Evolutionary conservation across 2,888 invertebrate species (phyloP), one percentile per base, ranked within the genome.

Genomic region (Nomada fabriciana): DNA sequence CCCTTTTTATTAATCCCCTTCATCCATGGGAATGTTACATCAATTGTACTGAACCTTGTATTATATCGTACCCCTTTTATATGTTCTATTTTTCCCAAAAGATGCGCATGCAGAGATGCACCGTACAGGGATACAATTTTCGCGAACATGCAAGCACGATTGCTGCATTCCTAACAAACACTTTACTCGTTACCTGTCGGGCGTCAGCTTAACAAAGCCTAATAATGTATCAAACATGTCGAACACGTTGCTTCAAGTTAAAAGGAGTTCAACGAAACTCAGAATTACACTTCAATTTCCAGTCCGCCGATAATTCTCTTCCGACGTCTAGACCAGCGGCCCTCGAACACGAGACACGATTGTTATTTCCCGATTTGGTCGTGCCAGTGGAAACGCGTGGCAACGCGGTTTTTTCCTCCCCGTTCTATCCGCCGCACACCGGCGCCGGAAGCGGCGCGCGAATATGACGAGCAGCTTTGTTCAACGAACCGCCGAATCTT

Each of bases 401-500:
- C 42, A n/a, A 20, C 47, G 23, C 63, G 23, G 15, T 20, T 47
- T 63, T 23, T 42, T 23, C 55, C 23, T 42, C 52, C 13, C 52
- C 5, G n/a, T 13, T 15, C n/a, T 9, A 3, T 23, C 50, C 15
- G 13, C 10, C 36, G 18, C 15, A 5, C 25, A 18, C n/a, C 67
- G 67, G 4, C 15, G 43, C 23, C 64, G 73, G 55, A 73, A 73
- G n/a, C 61, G 60, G 18, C 43, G 53, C n/a, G 36, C 23, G 69
- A 73, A 60, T 55, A 50, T 13, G 63, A 64, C 71, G 79, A 70
- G 52, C 64, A 65, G 82, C 77, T 77, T 77, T 83, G 83, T 83
- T 77, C 72, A 67, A 52, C 65, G 52, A 70, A 77, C 82, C 72
- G 55, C 83, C 83, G 83, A 83, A 83, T 83, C 82, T 83, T 83